Evolutionary conservation across 2,888 invertebrate genomes (phyloP), one percentile per base, ranked within the genome.

Genomic region (Ellobium chinense): DNA sequence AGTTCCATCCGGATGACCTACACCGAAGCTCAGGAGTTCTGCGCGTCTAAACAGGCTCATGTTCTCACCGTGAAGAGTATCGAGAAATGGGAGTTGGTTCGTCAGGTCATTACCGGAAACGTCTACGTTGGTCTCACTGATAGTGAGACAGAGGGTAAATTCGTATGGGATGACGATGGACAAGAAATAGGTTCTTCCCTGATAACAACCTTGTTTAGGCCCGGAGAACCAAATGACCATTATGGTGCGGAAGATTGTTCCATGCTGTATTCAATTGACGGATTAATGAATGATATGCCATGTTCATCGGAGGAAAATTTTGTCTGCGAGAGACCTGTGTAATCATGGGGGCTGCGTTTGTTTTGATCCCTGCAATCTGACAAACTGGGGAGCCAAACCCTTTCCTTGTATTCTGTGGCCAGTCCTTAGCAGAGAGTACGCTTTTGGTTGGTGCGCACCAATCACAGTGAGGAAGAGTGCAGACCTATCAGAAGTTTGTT

Each of bases 111-210:
- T 7, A 5, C 24, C 18, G 29, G 21, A 9, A 27, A 39, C n/a
- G 12, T 74, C 14, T 74, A 63, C 37, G 21, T 74, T 18, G 60
- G 74, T 39, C 62, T 74, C 12, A 9, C 39, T n/a, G 74, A 69
- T 27, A 31, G 31, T 24, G 60, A 34, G 18, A n/a, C 9, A 1
- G 36, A 73, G 14, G 73, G 60, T 2, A 12, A n/a, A n/a, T 58
- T 58, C 60, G 36, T 73, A n/a, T 58, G 73, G 69, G 54, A 27
- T 18, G 54, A 69, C 21, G 69, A 58, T 24, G 21, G 54, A 29
- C 0, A 27, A 18, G 31, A 39, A 7, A 21, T 27, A 7, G 29
- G 54, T 27, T 31, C 5, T 9, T 39, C 46, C 2, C 24, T 7
- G 7, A 18, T 46, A 46, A 7, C 46, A 12, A 46, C 18, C 29